Conservation (phyloP, 2,797 vertebrate genomes). For the Oreortyx pictus region DNA sequence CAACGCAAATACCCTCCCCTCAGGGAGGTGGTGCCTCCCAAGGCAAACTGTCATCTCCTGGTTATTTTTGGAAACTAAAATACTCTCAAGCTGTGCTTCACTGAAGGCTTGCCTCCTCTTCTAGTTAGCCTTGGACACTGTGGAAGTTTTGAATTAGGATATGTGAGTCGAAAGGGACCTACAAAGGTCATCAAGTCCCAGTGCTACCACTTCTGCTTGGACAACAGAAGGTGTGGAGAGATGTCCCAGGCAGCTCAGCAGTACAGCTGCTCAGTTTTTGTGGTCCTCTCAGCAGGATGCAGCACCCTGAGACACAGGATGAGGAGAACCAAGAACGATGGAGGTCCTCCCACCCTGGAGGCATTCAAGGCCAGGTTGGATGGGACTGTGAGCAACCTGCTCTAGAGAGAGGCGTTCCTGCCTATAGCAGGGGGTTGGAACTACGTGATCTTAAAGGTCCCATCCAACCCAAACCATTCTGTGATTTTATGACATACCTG, state of each 20-base stretch:
- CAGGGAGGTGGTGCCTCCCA: neutral
- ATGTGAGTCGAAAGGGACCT: neutral
- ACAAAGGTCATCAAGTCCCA: neutral
- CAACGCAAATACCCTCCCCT: neutral
- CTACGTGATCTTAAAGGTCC: no score
- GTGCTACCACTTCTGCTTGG: neutral
- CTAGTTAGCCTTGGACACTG: neutral
- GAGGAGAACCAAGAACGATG: neutral
- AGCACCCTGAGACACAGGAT: neutral
- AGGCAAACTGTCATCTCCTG: neutral
- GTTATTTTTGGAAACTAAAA: neutral
- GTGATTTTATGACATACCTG: no score
- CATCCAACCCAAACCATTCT: no score
- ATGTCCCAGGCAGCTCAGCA: neutral
- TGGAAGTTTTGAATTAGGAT: neutral
- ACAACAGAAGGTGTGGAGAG: neutral
- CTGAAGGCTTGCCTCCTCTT: neutral
- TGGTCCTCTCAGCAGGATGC: neutral
- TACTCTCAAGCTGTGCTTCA: neutral
- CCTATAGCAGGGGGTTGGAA: no score
- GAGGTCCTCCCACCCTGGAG: neutral
- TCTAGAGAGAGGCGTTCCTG: no score
- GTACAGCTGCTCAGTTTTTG: neutral
- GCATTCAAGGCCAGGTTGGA: no score
- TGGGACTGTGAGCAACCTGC: no score